These are phyloP conservation scores for Brachypalpus laphriformis DNA, from an alignment of 2,888 invertebrate genomes.

Conservation along the genomic window DNA sequence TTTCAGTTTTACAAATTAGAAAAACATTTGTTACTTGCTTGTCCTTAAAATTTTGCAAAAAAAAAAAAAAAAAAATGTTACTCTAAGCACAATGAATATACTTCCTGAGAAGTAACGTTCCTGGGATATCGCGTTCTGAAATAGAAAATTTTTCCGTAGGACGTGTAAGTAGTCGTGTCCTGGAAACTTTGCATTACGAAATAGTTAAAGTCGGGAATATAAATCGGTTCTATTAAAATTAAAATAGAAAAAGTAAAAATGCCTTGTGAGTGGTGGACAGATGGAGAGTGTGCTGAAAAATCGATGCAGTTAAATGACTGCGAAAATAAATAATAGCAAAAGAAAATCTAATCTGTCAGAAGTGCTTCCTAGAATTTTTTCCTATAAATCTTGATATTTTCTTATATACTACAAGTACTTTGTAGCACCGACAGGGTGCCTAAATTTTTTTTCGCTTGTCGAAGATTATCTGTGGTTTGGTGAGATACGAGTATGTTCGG, in stretches of 20 bases:
- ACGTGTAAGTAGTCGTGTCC: slow-evolving; percentile 64
- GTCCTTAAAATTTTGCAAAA: slow-evolving; percentile 11
- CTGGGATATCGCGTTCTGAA: slow-evolving; percentile 37
- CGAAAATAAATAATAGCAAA: slow-evolving; percentile 49
- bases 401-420: neutral
- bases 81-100: slow-evolving; percentile 25
- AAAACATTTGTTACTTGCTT: slow-evolving; percentile 29
- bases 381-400: neutral
- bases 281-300: slow-evolving; percentile 64
- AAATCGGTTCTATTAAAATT: slow-evolving; percentile 13
- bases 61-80: slow-evolving; percentile 5
- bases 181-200: slow-evolving; percentile 31
- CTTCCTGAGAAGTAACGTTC: slow-evolving; percentile 20
- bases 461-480: neutral
- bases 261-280: slow-evolving; percentile 34
- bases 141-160: slow-evolving; percentile 46
- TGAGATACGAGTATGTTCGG: neutral
- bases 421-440: slow-evolving; percentile 11
- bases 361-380: slow-evolving; percentile 24
- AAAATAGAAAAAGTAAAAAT: slow-evolving; percentile 22
- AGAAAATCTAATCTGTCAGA: slow-evolving; percentile 34
- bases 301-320: slow-evolving; percentile 67
- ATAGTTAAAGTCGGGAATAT: neutral
- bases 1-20: neutral
- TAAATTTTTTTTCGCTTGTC: neutral